Evolutionary conservation across 2,113 vertebrate species (phyloP).

Genomic region (Tachysurus vachellii): DNA sequence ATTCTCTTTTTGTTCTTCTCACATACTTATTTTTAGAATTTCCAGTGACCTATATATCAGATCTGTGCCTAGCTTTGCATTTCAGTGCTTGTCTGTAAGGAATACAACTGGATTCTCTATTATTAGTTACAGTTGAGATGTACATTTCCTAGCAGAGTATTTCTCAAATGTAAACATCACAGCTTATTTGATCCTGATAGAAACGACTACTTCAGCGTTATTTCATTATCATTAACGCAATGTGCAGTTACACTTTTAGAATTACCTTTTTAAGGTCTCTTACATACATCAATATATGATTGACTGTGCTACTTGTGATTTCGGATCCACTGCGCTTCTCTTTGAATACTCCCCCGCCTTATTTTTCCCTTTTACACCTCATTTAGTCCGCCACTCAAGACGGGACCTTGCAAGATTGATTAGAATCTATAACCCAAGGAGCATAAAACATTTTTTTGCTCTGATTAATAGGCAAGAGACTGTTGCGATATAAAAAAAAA

Average conservation of each 20-base stretch:
- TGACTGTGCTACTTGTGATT: slow-evolving; percentile 67
- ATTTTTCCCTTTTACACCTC: slow-evolving; percentile 35
- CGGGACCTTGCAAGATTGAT: slow-evolving; percentile 47
- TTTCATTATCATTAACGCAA: slow-evolving; percentile 68
- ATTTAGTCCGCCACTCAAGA: slow-evolving; percentile 50
- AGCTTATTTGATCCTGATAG: slow-evolving; percentile 67
- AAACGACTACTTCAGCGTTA: slow-evolving; percentile 64
- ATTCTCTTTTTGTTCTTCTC: slow-evolving; percentile 48
- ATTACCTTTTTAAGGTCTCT: slow-evolving; percentile 66
- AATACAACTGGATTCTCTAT: slow-evolving; percentile 57
- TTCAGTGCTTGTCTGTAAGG: slow-evolving; percentile 49
- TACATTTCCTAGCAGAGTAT: slow-evolving; percentile 51
- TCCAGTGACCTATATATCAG: slow-evolving; percentile 76
- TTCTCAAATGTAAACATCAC: slow-evolving; percentile 65
- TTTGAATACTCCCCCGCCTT: not conserved
- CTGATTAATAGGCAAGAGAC: slow-evolving; percentile 66
- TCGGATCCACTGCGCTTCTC: slow-evolving; percentile 60
- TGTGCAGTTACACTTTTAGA: slow-evolving; percentile 65
- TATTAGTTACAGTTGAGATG: slow-evolving; percentile 66
- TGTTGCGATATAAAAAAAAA: slow-evolving; percentile 60
- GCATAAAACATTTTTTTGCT: slow-evolving; percentile 47
- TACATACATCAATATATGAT: slow-evolving; percentile 65
- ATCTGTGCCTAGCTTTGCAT: slow-evolving; percentile 67
- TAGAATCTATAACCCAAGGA: slow-evolving; percentile 58
- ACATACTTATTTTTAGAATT: slow-evolving; percentile 58